phyloP scores from a whole-genome alignment of 1,140 invertebrate species.

The Lucilia cuprina region DNA sequence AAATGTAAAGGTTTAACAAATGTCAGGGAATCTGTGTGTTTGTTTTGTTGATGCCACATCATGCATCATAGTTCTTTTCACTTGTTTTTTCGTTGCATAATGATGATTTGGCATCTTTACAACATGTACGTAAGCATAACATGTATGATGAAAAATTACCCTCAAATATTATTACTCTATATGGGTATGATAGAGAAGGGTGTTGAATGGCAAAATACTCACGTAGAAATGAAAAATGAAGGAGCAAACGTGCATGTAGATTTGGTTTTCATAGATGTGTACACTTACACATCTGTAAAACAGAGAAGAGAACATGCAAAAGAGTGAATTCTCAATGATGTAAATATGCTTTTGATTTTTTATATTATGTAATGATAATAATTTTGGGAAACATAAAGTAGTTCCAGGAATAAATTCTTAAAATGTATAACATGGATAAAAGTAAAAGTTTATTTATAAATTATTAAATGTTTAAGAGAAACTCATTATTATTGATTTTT shows the following conservation, averaged over 20 bases:
- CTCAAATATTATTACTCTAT: conserved; percentile 25
- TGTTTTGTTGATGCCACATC: background rate
- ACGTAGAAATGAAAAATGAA: conserved; percentile 9
- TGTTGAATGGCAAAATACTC: background rate
- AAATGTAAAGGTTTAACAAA: background rate
- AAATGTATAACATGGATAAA: no score
- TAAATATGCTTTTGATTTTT: no score
- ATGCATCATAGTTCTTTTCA: background rate
- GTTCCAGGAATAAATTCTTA: no score
- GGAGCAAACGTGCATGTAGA: background rate
- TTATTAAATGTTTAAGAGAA: no score
- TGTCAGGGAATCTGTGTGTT: background rate
- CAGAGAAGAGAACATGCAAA: no score
- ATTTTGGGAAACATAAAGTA: no score
- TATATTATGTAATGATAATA: no score
- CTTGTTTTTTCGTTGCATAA: background rate
- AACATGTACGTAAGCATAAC: background rate
- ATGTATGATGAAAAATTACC: conserved; percentile 29
- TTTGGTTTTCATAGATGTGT: no score
- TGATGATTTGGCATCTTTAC: conserved; percentile 1
- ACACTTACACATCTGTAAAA: no score
- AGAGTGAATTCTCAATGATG: no score
- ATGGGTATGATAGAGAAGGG: background rate
- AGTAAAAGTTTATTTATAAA: no score
- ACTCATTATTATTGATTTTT: no score